A percentile compares a stretch with the other conserved stretches of the same genome.
phyloP scores from a whole-genome alignment of 2,888 invertebrate genomes.

The Cryptus armator region DNA sequence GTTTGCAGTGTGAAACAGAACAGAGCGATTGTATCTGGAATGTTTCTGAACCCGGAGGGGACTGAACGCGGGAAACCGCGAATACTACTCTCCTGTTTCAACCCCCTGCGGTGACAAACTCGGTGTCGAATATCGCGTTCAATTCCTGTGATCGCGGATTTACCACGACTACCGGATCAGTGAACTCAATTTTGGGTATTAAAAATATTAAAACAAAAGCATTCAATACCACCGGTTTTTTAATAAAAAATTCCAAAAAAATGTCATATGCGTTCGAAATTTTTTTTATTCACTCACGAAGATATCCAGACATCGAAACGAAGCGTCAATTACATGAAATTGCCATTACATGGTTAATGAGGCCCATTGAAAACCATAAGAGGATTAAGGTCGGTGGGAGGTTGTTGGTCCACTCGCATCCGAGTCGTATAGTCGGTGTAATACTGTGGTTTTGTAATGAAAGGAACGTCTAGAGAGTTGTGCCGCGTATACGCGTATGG shows the following conservation, averaged over 20 bases:
- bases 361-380: no score
- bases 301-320: no score
- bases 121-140: neutral
- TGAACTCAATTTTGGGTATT: neutral
- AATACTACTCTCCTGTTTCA: neutral
- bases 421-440: neutral
- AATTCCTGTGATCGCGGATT: neutral
- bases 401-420: neutral
- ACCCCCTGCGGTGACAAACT: neutral
- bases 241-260: no score
- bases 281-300: no score
- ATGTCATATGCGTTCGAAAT: no score
- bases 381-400: neutral
- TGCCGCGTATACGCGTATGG: conserved; percentile 61
- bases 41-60: neutral
- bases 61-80: neutral
- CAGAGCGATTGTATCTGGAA: neutral
- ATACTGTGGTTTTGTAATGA: neutral
- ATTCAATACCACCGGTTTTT: neutral
- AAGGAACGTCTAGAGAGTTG: conserved; percentile 11
- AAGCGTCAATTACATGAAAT: no score
- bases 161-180: neutral
- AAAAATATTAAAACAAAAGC: neutral
- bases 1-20: neutral
- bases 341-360: no score